phyloP scores from a whole-genome alignment of 2,888 invertebrate species.

The Eupithecia abbreviata region DNA sequence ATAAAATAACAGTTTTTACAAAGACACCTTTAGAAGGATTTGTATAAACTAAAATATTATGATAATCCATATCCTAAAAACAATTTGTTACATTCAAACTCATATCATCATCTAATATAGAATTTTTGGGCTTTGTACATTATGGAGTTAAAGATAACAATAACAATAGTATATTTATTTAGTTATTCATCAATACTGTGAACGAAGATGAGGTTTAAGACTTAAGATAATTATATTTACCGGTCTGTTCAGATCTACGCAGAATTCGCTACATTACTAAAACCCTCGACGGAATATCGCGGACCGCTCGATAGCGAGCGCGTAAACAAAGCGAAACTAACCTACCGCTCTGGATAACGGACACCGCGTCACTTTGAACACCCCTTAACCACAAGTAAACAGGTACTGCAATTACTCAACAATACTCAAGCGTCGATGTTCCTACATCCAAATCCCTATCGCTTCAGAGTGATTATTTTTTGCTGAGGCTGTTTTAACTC shows the following conservation, averaged over 20 bases:
- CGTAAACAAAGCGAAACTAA: background rate
- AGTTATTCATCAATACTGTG: background rate
- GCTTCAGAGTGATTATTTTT: background rate
- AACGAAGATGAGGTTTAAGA: background rate
- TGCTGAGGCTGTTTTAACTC: background rate
- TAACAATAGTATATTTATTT: background rate
- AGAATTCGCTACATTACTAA: background rate
- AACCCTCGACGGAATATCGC: background rate
- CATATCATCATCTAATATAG: background rate
- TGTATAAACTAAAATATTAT: conserved; percentile 1
- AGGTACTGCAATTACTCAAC: background rate
- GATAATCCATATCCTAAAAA: background rate
- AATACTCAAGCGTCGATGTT: background rate
- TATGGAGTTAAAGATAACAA: background rate
- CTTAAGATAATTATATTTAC: background rate
- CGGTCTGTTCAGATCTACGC: background rate
- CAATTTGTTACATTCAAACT: background rate
- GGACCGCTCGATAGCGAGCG: background rate
- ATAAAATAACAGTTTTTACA: background rate
- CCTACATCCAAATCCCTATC: background rate
- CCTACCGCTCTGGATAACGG: background rate
- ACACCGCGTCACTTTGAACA: background rate
- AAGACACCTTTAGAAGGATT: background rate
- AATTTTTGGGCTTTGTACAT: background rate
- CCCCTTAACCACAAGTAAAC: background rate